Conservation (phyloP, 2,797 vertebrate species). For the Yasuhikotakia modesta region DNA sequence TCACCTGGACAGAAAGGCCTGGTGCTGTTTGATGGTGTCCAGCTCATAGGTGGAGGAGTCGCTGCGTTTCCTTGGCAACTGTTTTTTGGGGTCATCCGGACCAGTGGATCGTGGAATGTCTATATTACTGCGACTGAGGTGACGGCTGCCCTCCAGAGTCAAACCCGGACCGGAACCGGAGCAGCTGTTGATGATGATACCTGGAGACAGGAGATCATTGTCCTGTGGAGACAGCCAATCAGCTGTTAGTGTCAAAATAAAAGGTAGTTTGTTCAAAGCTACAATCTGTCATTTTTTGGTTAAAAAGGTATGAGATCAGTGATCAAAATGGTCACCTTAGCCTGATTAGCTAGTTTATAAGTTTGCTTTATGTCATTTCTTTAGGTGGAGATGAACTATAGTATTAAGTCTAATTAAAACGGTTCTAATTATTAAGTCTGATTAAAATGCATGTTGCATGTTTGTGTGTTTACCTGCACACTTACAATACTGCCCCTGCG, state of each 20-base stretch:
- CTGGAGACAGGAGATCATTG: constrained; percentile 90
- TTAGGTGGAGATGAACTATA: too few species aligned
- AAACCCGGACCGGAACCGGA: constrained; percentile 58
- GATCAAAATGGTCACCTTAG: too few species aligned
- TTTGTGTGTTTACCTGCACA: constrained; percentile 81
- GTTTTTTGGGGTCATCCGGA: constrained; percentile 82
- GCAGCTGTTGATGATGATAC: constrained; percentile 83
- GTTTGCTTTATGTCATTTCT: too few species aligned
- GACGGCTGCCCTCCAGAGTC: constrained; percentile 86
- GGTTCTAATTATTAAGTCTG: too few species aligned
- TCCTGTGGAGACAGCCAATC: constrained; percentile 75
- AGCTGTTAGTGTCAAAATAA: too few species aligned
- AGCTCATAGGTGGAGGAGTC: constrained; percentile 96
- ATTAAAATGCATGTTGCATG: not conserved
- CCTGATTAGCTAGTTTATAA: too few species aligned
- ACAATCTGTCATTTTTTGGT: too few species aligned
- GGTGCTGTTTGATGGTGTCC: constrained; percentile 96
- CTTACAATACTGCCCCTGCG: constrained; percentile 91
- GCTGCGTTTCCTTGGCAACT: constrained; percentile 91
- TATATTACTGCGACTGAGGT: constrained; percentile 95
- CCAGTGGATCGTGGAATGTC: constrained; percentile 90
- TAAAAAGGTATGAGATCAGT: too few species aligned
- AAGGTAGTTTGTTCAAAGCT: too few species aligned
- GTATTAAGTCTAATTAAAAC: too few species aligned
- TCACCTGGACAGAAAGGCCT: constrained; percentile 96